phyloP scores from a whole-genome alignment of 30 jellyfish, hydroid and myxozoan genomes.

The Aurelia sp. region DNA sequence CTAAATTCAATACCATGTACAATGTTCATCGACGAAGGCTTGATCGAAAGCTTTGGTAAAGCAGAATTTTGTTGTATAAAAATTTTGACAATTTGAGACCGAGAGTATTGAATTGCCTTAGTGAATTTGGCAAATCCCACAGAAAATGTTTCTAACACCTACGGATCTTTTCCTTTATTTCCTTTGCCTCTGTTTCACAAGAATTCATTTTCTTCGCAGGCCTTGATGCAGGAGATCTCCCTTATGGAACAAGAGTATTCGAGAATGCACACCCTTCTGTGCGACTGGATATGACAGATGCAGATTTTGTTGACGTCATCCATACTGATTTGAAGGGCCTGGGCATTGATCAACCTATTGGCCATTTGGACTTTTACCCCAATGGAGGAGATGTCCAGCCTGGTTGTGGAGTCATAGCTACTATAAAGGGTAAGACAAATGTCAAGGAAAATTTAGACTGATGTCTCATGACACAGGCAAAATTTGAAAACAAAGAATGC shows the following conservation, averaged over 20 bases:
- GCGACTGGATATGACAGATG: slow-evolving; percentile 75
- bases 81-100: too few relatives aligned
- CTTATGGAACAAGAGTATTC: slow-evolving; percentile 53
- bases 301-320: slow-evolving; percentile 79
- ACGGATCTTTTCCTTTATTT: too few relatives aligned
- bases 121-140: too few relatives aligned
- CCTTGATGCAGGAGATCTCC: slow-evolving; percentile 84
- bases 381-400: slow-evolving; percentile 89
- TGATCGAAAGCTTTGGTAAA: too few relatives aligned
- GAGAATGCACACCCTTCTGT: slow-evolving; percentile 64
- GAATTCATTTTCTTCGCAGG: slow-evolving; percentile 30
- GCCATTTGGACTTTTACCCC: slow-evolving; percentile 91
- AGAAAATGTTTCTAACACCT: too few relatives aligned
- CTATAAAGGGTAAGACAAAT: slow-evolving; percentile 20
- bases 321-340: slow-evolving; percentile 79
- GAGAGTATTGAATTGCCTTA: too few relatives aligned
- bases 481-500: too few relatives aligned
- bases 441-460: neutral
- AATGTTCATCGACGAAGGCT: too few relatives aligned
- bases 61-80: too few relatives aligned
- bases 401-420: slow-evolving; percentile 61
- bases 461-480: too few relatives aligned
- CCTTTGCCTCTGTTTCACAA: too few relatives aligned
- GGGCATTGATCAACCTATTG: slow-evolving; percentile 69
- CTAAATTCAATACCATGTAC: too few relatives aligned